Evolutionary conservation across 1,140 invertebrate species (phyloP).

Genomic region (Anastrepha ludens): DNA sequence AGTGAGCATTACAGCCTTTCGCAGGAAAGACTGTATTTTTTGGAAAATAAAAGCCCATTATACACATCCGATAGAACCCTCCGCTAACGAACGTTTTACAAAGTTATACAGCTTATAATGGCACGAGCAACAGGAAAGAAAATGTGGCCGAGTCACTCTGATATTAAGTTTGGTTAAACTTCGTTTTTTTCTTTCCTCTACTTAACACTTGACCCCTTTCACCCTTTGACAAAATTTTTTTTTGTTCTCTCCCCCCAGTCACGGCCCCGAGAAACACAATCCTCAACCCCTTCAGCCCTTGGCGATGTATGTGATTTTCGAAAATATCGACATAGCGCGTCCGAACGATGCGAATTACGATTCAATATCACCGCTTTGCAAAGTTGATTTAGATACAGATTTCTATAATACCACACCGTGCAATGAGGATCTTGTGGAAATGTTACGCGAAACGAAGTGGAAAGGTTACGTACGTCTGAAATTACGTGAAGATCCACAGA

Average conservation of each 20-base stretch:
- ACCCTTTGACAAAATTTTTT: not conserved
- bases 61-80: too few relatives aligned
- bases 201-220: not conserved
- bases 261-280: slow-evolving; percentile 71
- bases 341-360: slow-evolving; percentile 76
- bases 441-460: slow-evolving; percentile 67
- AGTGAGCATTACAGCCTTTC: too few relatives aligned
- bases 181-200: not conserved
- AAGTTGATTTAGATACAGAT: slow-evolving; percentile 79
- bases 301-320: slow-evolving; percentile 82
- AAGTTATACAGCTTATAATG: too few relatives aligned
- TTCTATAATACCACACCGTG: slow-evolving; percentile 65
- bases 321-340: slow-evolving; percentile 84
- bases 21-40: too few relatives aligned
- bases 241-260: slow-evolving; percentile 51
- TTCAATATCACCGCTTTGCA: slow-evolving; percentile 71
- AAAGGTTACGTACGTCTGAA: slow-evolving; percentile 70
- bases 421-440: slow-evolving; percentile 60
- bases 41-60: too few relatives aligned
- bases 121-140: too few relatives aligned
- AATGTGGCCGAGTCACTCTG: not conserved
- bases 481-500: slow-evolving; percentile 61
- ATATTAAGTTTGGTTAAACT: not conserved
- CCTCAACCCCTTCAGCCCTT: slow-evolving; percentile 79
- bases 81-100: too few relatives aligned